Base-by-base conservation (phyloP, 2,888 invertebrate genomes). In the Drosophila limbata region DNA sequence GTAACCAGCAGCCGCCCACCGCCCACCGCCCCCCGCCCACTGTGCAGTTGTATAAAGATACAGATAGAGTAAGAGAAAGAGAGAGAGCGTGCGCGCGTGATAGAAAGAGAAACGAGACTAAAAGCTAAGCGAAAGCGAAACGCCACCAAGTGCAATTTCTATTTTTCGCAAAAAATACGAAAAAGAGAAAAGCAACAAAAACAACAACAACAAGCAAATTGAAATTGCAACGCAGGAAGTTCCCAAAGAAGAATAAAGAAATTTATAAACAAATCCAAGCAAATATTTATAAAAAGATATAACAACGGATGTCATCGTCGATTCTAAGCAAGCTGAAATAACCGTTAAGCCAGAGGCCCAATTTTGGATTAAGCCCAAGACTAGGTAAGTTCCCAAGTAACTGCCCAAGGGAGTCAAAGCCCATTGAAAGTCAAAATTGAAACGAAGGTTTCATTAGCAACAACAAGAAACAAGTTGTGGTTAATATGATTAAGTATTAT, bases 101-200 rank as follows among this genome's bases (percentile, higher is more conserved):
- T 10, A 35, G 45, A 67, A 61, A 48, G 56, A 70, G 74, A 70
- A 67, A 57, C 17, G 44, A 69, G 47, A 44, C 13, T 37, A 51
- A 63, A 57, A 53, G 61, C 40, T 35, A 56, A 78, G 75, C 66
- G 68, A 73, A 79, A 84, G 72, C 68, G 69, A 73, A 74, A 72
- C 75, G 57, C 67, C 52, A 70, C 63, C 28, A 50, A 81, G 79
- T 87, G 80, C 85, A 87, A 69, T 86, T 87, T 86, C 69, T 71
- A 77, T 68, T 71, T 76, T 69, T 47, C 64, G 65, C 64, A 53
- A 63, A 52, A 74, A 69, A 31, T 9, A 21, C 45, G 15, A 48
- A 48, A 63, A 55, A 63, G 39, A 48, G 47, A 63, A 55, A 47
- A 55, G 39, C 10, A 61, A 35, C 37, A 63, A 52, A 47, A 47